Evolutionary conservation across 2,797 vertebrate species (phyloP).

Genomic region (Poecile montanus): DNA sequence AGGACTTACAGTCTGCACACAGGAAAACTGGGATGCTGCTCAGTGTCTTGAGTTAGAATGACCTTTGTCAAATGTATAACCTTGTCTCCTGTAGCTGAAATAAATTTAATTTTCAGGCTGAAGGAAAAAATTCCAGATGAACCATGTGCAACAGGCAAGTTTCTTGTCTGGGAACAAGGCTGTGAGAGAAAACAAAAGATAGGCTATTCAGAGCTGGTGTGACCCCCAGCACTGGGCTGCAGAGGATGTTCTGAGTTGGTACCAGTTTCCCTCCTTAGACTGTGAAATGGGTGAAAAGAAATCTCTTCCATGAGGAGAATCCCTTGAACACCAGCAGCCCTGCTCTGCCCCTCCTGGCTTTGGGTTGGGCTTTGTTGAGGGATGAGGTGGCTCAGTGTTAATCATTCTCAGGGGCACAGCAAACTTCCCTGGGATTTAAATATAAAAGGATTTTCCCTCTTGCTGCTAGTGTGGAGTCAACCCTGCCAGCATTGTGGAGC

Average conservation of each 20-base stretch:
- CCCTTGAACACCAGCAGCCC: not conserved
- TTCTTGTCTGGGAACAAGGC: not conserved
- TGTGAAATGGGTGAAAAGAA: not conserved
- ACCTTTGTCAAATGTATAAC: not conserved
- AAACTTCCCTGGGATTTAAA: not conserved
- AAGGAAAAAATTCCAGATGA: not conserved
- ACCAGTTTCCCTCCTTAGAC: not conserved
- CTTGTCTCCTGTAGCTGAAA: not conserved
- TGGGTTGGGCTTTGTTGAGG: not conserved
- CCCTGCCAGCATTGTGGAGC: fast-evolving
- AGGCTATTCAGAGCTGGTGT: not conserved
- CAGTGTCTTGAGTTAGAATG: not conserved
- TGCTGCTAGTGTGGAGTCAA: fast-evolving
- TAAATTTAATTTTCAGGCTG: not conserved
- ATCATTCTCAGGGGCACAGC: not conserved
- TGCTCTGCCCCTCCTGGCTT: not conserved
- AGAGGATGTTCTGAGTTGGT: fast-evolving
- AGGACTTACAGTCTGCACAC: not conserved
- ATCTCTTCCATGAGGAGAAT: not conserved
- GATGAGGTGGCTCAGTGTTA: not conserved
- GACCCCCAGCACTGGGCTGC: not conserved
- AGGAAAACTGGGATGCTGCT: not conserved
- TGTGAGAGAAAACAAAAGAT: not conserved
- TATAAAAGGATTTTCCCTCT: not conserved
- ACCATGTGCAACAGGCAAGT: not conserved